A percentile compares a stretch with the other conserved stretches of the same genome.
Evolutionary conservation across 1,140 invertebrate genomes (phyloP).

Genomic region (Drosophila quadrilineata): DNA sequence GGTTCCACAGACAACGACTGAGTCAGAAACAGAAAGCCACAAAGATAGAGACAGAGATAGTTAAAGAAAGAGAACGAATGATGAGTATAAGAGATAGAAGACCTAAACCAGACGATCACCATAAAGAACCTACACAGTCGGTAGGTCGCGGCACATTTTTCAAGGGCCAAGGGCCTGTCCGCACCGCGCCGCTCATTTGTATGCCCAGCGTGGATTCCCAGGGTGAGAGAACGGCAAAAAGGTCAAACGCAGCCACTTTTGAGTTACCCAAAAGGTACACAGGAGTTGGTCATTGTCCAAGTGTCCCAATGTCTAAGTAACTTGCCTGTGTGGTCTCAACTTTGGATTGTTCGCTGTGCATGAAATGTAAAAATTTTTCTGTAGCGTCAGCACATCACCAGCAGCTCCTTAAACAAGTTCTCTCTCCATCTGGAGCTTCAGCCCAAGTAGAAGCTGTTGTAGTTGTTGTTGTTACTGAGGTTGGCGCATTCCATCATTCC

Average conservation of each 20-base stretch:
- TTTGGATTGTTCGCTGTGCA: conserved; percentile 15
- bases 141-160: conserved; percentile 51
- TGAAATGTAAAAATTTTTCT: conserved; percentile 49
- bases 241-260: conserved; percentile 50
- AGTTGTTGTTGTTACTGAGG: neutral
- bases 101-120: conserved; percentile 41
- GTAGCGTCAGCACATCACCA: conserved; percentile 25
- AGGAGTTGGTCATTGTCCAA: conserved; percentile 29
- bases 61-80: neutral
- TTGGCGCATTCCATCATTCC: conserved; percentile 39
- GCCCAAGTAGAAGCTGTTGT: conserved; percentile 6
- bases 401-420: conserved; percentile 46
- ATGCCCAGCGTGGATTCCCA: conserved; percentile 25
- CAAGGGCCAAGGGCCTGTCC: too few species aligned
- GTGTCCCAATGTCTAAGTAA: conserved; percentile 24
- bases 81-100: neutral
- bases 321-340: conserved; percentile 40
- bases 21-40: neutral
- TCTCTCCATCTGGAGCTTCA: conserved; percentile 27
- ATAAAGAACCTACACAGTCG: conserved; percentile 51
- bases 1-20: conserved; percentile 1
- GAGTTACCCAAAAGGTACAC: conserved; percentile 19
- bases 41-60: conserved; percentile 5
- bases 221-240: conserved; percentile 40
- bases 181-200: too few species aligned